These are phyloP conservation scores for Pterostichus madidus DNA, from an alignment of 2,888 invertebrate species.

Conservation along the genomic window DNA sequence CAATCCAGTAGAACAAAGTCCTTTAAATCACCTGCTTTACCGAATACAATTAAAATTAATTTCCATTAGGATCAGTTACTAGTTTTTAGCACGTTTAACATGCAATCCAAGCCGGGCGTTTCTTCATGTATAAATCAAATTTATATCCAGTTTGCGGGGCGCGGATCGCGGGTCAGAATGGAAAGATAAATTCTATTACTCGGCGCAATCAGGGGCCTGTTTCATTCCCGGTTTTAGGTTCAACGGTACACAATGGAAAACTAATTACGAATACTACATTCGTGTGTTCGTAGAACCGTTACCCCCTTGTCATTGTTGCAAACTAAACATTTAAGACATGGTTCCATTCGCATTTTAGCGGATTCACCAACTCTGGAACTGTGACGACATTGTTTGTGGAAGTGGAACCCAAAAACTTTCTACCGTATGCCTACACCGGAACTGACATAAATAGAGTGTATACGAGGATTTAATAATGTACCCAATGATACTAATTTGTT, in stretches of 20 bases:
- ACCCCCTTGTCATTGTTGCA: conserved; percentile 58
- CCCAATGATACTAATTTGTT: no score
- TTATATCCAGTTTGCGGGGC: conserved; percentile 28
- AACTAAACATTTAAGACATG: conserved; percentile 64
- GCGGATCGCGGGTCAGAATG: conserved; percentile 11
- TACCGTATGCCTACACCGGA: no score
- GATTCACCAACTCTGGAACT: conserved; percentile 11
- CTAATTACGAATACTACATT: conserved; percentile 58
- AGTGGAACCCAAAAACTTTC: not conserved
- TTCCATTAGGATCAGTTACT: conserved; percentile 43
- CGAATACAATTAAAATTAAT: conserved; percentile 45
- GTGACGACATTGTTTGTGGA: conserved; percentile 9
- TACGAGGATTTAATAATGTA: no score
- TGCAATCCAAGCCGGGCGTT: conserved; percentile 49
- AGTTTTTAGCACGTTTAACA: conserved; percentile 48
- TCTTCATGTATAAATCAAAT: conserved; percentile 56
- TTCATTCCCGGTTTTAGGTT: conserved; percentile 60
- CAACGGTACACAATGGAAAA: conserved; percentile 59
- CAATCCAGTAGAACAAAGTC: conserved; percentile 22
- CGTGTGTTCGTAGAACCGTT: not conserved
- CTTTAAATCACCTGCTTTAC: conserved; percentile 23
- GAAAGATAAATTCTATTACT: conserved; percentile 64
- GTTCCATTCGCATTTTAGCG: conserved; percentile 39
- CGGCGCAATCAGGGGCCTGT: conserved; percentile 58
- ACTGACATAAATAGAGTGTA: no score